Conservation (phyloP, 2,888 invertebrate genomes). For the Archips xylosteana region DNA sequence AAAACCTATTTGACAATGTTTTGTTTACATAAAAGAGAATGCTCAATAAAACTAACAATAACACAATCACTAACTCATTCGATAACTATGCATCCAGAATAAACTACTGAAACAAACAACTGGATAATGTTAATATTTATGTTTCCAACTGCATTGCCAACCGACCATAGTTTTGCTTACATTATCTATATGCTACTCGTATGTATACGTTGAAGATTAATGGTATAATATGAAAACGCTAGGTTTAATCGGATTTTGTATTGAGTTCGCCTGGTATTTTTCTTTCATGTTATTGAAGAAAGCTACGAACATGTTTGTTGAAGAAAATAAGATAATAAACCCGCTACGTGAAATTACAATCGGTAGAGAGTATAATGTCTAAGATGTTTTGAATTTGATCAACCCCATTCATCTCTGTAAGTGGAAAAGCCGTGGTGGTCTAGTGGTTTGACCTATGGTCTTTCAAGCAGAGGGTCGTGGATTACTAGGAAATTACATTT, state of each 20-base stretch:
- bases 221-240: background rate
- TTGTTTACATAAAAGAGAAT: no score
- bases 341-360: no score
- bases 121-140: background rate
- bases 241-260: background rate
- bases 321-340: no score
- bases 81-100: background rate
- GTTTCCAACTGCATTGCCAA: conserved; percentile 11
- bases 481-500: no score
- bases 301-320: no score
- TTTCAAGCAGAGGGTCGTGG: no score
- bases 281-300: background rate
- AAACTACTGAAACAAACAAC: conserved; percentile 1
- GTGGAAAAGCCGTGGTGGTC: no score
- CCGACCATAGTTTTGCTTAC: background rate
- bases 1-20: no score
- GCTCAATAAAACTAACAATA: background rate
- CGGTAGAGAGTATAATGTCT: no score
- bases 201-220: background rate
- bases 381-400: no score
- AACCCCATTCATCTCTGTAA: no score
- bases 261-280: background rate
- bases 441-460: no score
- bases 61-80: background rate
- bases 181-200: background rate